Evolutionary conservation across 1,140 invertebrate genomes (phyloP).

Genomic region (Physella acuta): DNA sequence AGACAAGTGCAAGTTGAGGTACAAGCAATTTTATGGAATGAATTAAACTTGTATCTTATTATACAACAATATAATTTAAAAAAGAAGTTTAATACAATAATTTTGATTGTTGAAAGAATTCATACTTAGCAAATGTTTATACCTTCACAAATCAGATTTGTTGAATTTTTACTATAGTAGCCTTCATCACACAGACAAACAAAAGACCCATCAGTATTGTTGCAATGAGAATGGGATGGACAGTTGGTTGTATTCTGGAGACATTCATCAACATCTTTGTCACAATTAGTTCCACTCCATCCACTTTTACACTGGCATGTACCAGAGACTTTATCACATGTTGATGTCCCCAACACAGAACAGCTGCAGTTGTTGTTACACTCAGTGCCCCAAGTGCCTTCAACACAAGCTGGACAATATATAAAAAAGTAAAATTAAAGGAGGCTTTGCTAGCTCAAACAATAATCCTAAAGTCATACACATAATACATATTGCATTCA

Average conservation of each 20-base stretch:
- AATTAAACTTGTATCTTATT: no score
- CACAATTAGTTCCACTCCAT: conserved; percentile 22
- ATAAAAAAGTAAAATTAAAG: no score
- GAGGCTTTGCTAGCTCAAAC: no score
- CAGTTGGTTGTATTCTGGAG: not conserved
- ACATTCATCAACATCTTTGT: conserved; percentile 30
- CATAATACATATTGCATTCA: no score
- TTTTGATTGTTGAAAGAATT: no score
- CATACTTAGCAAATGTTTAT: no score
- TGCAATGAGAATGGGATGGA: not conserved
- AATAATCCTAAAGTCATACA: no score
- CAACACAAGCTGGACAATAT: conserved; percentile 23
- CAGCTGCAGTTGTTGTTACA: conserved; percentile 23
- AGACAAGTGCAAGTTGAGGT: no score
- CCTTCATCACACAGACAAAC: conserved; percentile 18
- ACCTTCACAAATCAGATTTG: not conserved
- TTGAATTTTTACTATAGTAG: not conserved
- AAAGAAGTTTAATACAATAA: no score
- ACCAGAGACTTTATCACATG: conserved; percentile 18
- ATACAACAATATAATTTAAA: no score
- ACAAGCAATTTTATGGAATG: no score
- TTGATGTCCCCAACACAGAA: not conserved
- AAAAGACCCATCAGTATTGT: conserved; percentile 20
- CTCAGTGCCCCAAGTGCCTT: conserved; percentile 7
- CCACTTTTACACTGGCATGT: conserved; percentile 23